phyloP scores from a whole-genome alignment of 2,888 invertebrate species.

The Netelia virgata region DNA sequence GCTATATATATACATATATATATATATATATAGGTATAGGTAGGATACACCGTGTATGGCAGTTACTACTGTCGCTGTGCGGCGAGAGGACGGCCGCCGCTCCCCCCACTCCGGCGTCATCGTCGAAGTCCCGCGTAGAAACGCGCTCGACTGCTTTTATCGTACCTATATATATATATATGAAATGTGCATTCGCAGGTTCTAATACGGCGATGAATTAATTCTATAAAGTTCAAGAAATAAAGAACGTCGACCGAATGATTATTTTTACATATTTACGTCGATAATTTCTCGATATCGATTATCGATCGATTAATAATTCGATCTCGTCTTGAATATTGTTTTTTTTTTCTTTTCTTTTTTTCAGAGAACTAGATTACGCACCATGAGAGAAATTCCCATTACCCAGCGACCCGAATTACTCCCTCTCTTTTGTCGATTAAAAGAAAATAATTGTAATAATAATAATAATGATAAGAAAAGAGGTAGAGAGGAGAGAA shows the following conservation, averaged over 20 bases:
- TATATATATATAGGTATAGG: background rate
- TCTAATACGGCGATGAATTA: background rate
- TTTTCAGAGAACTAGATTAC: background rate
- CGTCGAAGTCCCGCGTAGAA: conserved; percentile 16
- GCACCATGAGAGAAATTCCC: background rate
- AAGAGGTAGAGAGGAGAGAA: background rate
- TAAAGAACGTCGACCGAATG: background rate
- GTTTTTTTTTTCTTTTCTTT: background rate
- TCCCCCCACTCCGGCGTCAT: background rate
- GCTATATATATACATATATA: background rate
- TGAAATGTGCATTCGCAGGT: background rate
- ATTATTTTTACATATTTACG: no score
- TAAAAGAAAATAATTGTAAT: no score
- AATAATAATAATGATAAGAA: no score
- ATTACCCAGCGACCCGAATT: conserved; percentile 16
- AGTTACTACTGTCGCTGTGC: conserved; percentile 16
- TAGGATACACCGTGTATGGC: conserved; percentile 14
- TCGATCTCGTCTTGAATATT: no score
- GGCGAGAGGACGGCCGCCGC: background rate
- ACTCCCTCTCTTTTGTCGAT: no score
- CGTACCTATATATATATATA: conserved; percentile 14
- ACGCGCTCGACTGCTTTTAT: conserved; percentile 20
- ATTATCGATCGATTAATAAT: background rate
- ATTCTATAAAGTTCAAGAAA: background rate
- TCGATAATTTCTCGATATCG: background rate